Evolutionary conservation across 1,140 invertebrate species (phyloP), one percentile per base, ranked within the genome.

Genomic region (Carposina sasakii): DNA sequence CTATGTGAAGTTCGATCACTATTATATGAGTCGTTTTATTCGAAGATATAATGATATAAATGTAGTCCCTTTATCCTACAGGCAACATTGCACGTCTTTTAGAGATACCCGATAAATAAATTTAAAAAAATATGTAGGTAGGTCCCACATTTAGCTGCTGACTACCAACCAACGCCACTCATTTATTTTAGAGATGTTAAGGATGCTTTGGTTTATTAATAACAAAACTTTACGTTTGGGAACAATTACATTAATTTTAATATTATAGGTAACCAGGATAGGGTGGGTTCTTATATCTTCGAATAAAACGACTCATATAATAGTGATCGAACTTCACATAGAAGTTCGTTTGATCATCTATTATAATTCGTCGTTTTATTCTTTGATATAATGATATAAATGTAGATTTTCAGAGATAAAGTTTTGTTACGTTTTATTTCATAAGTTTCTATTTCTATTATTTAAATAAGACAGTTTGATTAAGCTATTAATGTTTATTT

Each of bases 301-400:
- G 21, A 44, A 44, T 44, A 28, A 44, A 44, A 28, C 42, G 28
- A 44, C 21, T 44, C 42, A 44, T 44, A 44, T 31, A 44, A 39
- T 39, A 39, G 22, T 33, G 42, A 44, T 44, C 42, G 26, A 44
- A 44, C 42, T 44, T 44, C 42, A 44, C 42, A 31, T 31, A 36
- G 42, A 44, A 44, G 42, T 31, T 44, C 42, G 42, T 44, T 44
- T 44, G 42, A 44, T 44, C 42, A 22, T 44, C 30, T 44, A 44
- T 44, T 44, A 31, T 44, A 44, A 31, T 44, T 44, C 42, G 15
- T 44, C 28, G 42, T 28, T 44, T 44, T 28, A 44, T 44, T 44
- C n/a, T 44, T 44, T 31, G 42, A 44, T 44, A 44, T 44, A 20
- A 44, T 44, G 21, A 19, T 31, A 2, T 31, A 26, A 8, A 44